phyloP scores from a whole-genome alignment of 2,888 invertebrate genomes.

The Parnassius apollo region DNA sequence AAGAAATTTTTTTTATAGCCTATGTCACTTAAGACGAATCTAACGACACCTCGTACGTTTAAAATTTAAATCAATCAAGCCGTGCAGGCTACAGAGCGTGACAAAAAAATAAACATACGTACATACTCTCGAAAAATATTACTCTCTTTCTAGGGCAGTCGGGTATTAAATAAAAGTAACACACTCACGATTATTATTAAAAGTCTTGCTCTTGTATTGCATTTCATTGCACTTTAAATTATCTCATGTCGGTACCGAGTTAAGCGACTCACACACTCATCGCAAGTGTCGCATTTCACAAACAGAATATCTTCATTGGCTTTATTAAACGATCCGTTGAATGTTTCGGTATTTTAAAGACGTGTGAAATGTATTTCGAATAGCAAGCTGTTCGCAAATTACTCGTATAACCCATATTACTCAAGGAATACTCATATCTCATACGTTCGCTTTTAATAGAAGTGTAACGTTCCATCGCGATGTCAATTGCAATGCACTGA shows the following conservation, averaged over 20 bases:
- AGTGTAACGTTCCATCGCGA: constrained; percentile 39
- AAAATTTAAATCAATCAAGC: no score
- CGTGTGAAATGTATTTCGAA: not conserved
- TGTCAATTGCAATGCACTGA: constrained; percentile 39
- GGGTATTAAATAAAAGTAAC: no score
- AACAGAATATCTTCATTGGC: not conserved
- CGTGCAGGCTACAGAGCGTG: no score
- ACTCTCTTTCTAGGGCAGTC: no score
- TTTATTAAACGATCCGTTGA: constrained; percentile 1
- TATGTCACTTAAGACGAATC: no score
- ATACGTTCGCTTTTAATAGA: constrained; percentile 26
- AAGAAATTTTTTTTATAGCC: no score
- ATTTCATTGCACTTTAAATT: not conserved
- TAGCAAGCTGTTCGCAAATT: constrained; percentile 4
- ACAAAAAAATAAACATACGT: no score
- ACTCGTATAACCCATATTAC: constrained; percentile 4
- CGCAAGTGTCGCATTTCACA: not conserved
- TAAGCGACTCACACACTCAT: not conserved
- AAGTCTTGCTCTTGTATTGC: not conserved
- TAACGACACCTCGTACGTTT: no score
- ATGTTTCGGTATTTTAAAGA: not conserved
- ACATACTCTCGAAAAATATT: no score
- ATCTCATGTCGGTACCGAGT: not conserved
- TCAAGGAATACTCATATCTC: constrained; percentile 7
- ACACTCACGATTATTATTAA: no score